These are phyloP conservation scores for Anguilla japonica DNA, from an alignment of 2,113 vertebrate genomes.

Conservation along the genomic window DNA sequence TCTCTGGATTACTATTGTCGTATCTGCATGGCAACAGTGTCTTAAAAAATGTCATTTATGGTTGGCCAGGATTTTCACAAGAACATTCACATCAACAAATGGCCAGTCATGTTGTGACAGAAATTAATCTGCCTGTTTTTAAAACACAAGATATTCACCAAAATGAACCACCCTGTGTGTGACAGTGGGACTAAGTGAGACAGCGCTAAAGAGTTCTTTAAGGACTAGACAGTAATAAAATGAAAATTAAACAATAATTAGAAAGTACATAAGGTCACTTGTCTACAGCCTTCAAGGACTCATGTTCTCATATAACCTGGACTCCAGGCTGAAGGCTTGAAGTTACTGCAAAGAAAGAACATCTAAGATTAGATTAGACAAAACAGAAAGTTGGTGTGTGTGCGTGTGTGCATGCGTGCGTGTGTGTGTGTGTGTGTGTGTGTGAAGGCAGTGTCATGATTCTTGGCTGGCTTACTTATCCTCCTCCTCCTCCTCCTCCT, in stretches of 20 bases:
- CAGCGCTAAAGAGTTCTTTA: constrained; percentile 65
- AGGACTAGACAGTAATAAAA: constrained; percentile 71
- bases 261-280: constrained; percentile 75
- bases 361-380: constrained; percentile 74
- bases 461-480: constrained; percentile 38
- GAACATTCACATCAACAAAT: too few species aligned
- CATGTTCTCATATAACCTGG: constrained; percentile 79
- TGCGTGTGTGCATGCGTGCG: constrained; percentile 64
- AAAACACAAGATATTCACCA: constrained; percentile 45
- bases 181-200: constrained; percentile 55
- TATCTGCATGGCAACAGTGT: neutral
- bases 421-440: constrained; percentile 32
- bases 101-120: neutral
- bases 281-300: constrained; percentile 78
- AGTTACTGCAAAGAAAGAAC: constrained; percentile 55
- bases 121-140: neutral
- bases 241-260: constrained; percentile 76
- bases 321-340: constrained; percentile 78
- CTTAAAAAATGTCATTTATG: neutral
- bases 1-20: neutral
- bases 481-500: constrained; percentile 15
- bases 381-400: constrained; percentile 79
- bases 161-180: constrained; percentile 53
- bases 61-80: too few species aligned
- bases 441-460: constrained; percentile 42